Evolutionary conservation across 2,888 invertebrate genomes (phyloP).

Genomic region (Prenolepis imparis): DNA sequence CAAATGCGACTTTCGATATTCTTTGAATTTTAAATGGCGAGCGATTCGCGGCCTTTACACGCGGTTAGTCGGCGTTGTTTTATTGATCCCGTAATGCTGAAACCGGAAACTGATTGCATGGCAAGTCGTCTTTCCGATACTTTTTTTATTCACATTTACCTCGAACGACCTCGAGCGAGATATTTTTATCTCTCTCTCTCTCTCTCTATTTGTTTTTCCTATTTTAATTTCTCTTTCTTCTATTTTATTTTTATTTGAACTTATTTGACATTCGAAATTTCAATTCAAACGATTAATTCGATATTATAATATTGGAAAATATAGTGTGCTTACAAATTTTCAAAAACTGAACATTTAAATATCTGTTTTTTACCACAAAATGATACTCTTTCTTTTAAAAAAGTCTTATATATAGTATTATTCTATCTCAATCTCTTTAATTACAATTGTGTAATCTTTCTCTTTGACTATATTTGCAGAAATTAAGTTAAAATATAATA

Average conservation of each 20-base stretch:
- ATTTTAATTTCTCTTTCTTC: neutral
- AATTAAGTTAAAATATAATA: conserved; percentile 25
- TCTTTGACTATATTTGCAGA: neutral
- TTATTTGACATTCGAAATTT: neutral
- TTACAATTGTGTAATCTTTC: conserved; percentile 2
- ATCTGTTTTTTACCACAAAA: conserved; percentile 20
- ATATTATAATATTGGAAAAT: neutral
- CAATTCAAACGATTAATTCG: neutral
- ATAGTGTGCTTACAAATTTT: conserved; percentile 3
- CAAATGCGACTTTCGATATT: conserved; percentile 54
- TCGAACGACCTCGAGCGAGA: neutral
- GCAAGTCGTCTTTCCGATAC: neutral
- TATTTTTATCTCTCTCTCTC: neutral
- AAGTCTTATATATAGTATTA: conserved; percentile 3
- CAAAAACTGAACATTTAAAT: neutral
- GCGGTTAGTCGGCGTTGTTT: neutral
- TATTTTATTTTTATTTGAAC: neutral
- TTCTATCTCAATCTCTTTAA: neutral
- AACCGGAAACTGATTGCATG: conserved; percentile 18
- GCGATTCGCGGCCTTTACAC: conserved; percentile 28
- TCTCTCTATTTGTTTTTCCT: neutral
- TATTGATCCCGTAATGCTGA: conserved; percentile 28
- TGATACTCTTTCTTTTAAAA: neutral
- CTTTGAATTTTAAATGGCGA: conserved; percentile 61
- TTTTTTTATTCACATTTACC: neutral